These are phyloP conservation scores for Zaprionus davidi DNA, from an alignment of 1,140 invertebrate genomes.

Conservation along the genomic window DNA sequence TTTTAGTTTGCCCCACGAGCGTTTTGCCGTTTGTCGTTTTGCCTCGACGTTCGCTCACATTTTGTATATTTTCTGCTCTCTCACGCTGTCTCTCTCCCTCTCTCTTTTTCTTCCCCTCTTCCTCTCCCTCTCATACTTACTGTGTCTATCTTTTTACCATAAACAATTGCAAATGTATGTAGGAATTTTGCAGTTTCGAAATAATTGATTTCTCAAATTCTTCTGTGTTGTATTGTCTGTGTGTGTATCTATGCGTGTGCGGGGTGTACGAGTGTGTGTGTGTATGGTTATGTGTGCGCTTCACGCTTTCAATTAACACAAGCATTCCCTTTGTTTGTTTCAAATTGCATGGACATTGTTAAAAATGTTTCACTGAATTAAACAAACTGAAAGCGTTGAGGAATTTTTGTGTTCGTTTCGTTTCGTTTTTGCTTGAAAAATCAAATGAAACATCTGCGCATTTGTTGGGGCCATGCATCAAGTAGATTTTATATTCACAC, in stretches of 20 bases:
- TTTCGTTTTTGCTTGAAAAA: conserved; percentile 58
- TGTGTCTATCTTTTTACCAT: conserved; percentile 55
- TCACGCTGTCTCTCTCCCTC: conserved; percentile 26
- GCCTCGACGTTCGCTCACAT: conserved; percentile 59
- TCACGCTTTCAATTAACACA: conserved; percentile 83
- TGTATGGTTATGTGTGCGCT: conserved; percentile 50
- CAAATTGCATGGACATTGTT: conserved; percentile 80
- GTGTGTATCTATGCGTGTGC: conserved; percentile 3
- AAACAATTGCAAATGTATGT: conserved; percentile 82
- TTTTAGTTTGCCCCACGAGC: conserved; percentile 65
- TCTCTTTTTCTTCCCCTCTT: conserved; percentile 5
- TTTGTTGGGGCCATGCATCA: conserved; percentile 76
- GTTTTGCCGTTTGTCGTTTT: conserved; percentile 41
- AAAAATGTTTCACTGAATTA: conserved; percentile 78
- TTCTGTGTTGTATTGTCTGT: conserved; percentile 38
- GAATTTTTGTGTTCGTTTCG: conserved; percentile 52
- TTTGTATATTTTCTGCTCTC: conserved; percentile 34
- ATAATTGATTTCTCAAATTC: conserved; percentile 82
- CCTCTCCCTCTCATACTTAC: background rate
- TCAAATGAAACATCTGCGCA: conserved; percentile 76
- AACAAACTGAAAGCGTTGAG: conserved; percentile 62
- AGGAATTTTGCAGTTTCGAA: conserved; percentile 82
- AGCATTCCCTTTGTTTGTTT: conserved; percentile 81
- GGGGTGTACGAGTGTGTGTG: conserved; percentile 8
- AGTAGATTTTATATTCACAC: conserved; percentile 55